Conservation (phyloP, 64 coral and sea anemone genomes). For the Catalaphyllia jardinei region DNA sequence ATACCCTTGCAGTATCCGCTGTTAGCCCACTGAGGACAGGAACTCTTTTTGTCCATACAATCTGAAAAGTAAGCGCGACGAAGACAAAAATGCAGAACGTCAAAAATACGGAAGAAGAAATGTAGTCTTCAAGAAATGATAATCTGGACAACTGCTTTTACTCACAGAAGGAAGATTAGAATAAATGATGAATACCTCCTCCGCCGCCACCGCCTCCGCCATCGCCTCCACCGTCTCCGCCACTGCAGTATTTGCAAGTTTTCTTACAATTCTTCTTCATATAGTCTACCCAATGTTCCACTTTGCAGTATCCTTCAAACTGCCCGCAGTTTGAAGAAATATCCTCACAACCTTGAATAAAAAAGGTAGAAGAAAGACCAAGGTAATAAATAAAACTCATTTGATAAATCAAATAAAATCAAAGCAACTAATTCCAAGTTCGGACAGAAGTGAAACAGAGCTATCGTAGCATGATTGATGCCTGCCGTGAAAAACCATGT, state of each 20-base stretch:
- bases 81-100: not conserved
- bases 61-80: not conserved
- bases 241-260: not conserved
- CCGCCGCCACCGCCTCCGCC: not conserved
- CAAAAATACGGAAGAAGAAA: not conserved
- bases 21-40: not conserved
- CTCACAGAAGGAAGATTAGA: not conserved
- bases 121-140: not conserved
- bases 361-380: too few relatives aligned
- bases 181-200: not conserved
- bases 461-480: too few relatives aligned
- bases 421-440: too few relatives aligned
- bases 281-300: too few relatives aligned
- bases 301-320: too few relatives aligned
- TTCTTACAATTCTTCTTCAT: too few relatives aligned
- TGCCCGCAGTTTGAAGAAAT: too few relatives aligned
- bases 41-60: constrained; percentile 3
- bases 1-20: constrained; percentile 33
- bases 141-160: not conserved
- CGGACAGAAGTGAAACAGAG: too few relatives aligned
- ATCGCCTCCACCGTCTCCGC: not conserved
- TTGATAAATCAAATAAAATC: too few relatives aligned
- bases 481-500: too few relatives aligned
- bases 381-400: too few relatives aligned
- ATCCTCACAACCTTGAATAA: too few relatives aligned